Evolutionary conservation across 2,888 invertebrate species (phyloP), one percentile per base, ranked within the genome.

Genomic region (Azorinus chamasolen): DNA sequence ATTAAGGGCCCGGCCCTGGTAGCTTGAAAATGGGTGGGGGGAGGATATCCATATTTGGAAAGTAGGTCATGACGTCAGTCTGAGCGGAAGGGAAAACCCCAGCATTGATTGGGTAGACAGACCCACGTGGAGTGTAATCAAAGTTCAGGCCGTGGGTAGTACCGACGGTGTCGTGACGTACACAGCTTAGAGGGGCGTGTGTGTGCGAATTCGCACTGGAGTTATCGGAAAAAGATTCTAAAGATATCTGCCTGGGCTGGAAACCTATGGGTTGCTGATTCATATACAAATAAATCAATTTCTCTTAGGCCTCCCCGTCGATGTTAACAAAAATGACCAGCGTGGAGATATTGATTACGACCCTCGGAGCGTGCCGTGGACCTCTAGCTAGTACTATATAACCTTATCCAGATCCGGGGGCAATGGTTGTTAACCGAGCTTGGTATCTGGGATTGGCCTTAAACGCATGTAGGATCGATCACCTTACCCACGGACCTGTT

Each of bases 1-100:
- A 57, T 48, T 54, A 24, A 46, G 66, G 24, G 48, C 86, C 86
- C 83, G 84, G 74, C 87, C 87, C 87, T 84, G 63, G 79, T 65
- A 79, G 71, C 69, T 68, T 68, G 63, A 55, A 78, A 85, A 76
- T 85, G 87, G 87, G 86, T 85, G 87, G 87, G 87, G 86, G 81
- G 75, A 74, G 83, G 83, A 85, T 83, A 80, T 83, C 88, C 86
- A 83, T 86, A 88, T 86, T 86, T 84, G 88, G 87, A 65, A 78
- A 54, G 69, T 77, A 72, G 74, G 63, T 74, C 63, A 74, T 65
- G 77, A 83, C 85, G 85, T 85, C 85, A 85, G 59, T 51, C 55
- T 59, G 65, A 83, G 78, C 77, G 73, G 73, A 68, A 68, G 78
- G 80, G 71, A 65, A 64, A 72, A 73, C 83, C 88, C 86, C 77